A percentile compares a stretch with the other conserved stretches of the same genome.
These are phyloP conservation scores for Steinernema feltiae DNA, from an alignment of 1,140 invertebrate species.

Conservation along the genomic window DNA sequence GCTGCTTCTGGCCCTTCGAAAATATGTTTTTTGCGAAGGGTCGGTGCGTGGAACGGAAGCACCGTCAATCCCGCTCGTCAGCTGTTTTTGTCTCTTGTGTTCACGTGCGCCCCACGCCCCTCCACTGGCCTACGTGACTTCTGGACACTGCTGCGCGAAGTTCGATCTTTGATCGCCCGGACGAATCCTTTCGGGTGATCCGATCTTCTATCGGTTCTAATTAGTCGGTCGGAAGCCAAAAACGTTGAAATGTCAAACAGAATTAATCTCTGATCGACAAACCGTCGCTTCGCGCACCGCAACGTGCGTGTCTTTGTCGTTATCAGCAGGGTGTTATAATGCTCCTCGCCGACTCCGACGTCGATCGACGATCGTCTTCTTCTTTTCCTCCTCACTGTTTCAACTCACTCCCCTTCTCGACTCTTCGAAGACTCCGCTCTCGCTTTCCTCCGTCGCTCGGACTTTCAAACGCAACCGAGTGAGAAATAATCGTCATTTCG, in stretches of 20 bases:
- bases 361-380: constrained; percentile 1
- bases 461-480: not conserved
- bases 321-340: constrained; percentile 5
- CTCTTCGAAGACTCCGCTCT: not conserved
- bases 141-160: not conserved
- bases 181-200: not conserved
- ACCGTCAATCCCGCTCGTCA: not conserved
- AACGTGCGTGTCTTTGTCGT: not conserved
- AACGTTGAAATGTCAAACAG: not conserved
- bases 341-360: not conserved
- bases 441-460: too few species aligned
- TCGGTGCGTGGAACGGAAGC: not conserved
- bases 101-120: constrained; percentile 3
- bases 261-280: constrained; percentile 5
- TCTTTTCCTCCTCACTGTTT: too few species aligned
- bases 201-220: not conserved
- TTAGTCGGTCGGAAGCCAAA: not conserved
- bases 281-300: not conserved
- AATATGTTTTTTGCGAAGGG: constrained; percentile 5
- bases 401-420: not conserved
- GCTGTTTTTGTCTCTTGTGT: not conserved
- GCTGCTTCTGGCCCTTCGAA: not conserved
- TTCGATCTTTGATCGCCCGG: not conserved
- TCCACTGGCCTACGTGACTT: not conserved
- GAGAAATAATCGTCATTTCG: not conserved